A percentile compares a stretch with the other conserved stretches of the same genome.
These are phyloP conservation scores for Chamaetylas fuelleborni DNA, from an alignment of 2,113 vertebrate genomes.

Conservation along the genomic window DNA sequence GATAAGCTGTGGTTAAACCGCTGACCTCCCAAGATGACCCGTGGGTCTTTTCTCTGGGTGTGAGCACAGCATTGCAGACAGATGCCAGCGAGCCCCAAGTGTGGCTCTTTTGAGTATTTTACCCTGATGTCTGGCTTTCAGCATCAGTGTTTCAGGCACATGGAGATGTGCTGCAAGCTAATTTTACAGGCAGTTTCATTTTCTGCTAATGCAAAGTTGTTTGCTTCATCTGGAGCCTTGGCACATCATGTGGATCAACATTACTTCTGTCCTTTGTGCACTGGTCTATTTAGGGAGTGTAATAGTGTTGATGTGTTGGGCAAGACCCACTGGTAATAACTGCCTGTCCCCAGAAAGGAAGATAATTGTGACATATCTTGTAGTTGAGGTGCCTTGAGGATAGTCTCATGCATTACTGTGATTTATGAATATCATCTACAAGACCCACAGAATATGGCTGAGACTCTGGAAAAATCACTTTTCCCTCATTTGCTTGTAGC, in stretches of 20 bases:
- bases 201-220: constrained; percentile 24
- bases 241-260: constrained; percentile 3
- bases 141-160: background rate
- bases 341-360: constrained; percentile 48
- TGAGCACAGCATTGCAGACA: background rate
- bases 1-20: constrained; percentile 36
- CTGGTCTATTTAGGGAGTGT: constrained; percentile 46
- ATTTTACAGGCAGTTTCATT: constrained; percentile 12
- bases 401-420: background rate
- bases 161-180: background rate
- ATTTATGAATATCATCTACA: constrained; percentile 22
- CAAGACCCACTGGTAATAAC: constrained; percentile 58
- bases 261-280: constrained; percentile 43
- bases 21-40: background rate
- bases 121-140: background rate
- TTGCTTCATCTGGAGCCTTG: constrained; percentile 40
- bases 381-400: constrained; percentile 28
- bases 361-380: constrained; percentile 60
- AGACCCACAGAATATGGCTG: background rate
- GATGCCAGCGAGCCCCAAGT: background rate
- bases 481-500: background rate
- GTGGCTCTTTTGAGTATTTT: background rate
- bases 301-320: constrained; percentile 22
- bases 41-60: background rate
- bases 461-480: constrained; percentile 4